phyloP scores from a whole-genome alignment of 1,140 invertebrate genomes.

The Drosophila mojavensis region DNA sequence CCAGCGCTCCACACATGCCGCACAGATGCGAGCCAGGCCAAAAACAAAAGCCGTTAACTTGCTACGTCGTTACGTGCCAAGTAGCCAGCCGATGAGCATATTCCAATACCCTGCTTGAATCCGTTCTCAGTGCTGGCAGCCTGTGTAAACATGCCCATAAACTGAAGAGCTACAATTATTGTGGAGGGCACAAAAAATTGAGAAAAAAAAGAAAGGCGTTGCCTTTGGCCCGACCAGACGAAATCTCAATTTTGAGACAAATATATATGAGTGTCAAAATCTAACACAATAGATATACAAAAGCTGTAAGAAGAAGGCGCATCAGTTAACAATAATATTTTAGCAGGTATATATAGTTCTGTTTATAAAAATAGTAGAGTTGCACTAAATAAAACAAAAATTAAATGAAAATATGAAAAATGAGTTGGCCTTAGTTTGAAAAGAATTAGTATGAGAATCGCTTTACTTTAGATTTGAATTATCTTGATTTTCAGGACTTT shows the following conservation, averaged over 20 bases:
- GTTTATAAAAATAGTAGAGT: too few relatives aligned
- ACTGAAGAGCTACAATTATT: conserved; percentile 50
- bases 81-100: conserved; percentile 46
- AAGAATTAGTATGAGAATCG: too few relatives aligned
- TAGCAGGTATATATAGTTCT: too few relatives aligned
- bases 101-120: conserved; percentile 9
- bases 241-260: conserved; percentile 42
- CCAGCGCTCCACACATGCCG: conserved; percentile 18
- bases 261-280: conserved; percentile 1
- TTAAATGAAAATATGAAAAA: too few relatives aligned
- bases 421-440: too few relatives aligned
- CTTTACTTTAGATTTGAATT: too few relatives aligned
- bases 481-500: too few relatives aligned
- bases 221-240: conserved; percentile 16
- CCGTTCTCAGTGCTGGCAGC: conserved; percentile 1
- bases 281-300: not conserved
- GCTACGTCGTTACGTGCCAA: conserved; percentile 69
- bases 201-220: conserved; percentile 60
- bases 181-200: conserved; percentile 31
- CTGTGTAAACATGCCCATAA: conserved; percentile 76
- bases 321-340: too few relatives aligned
- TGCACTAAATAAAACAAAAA: too few relatives aligned
- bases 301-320: not conserved
- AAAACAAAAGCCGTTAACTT: conserved; percentile 73
- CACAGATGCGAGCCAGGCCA: conserved; percentile 7